These are phyloP conservation scores for Rhinoptilus africanus DNA, from an alignment of 2,113 vertebrate species.

Conservation along the genomic window DNA sequence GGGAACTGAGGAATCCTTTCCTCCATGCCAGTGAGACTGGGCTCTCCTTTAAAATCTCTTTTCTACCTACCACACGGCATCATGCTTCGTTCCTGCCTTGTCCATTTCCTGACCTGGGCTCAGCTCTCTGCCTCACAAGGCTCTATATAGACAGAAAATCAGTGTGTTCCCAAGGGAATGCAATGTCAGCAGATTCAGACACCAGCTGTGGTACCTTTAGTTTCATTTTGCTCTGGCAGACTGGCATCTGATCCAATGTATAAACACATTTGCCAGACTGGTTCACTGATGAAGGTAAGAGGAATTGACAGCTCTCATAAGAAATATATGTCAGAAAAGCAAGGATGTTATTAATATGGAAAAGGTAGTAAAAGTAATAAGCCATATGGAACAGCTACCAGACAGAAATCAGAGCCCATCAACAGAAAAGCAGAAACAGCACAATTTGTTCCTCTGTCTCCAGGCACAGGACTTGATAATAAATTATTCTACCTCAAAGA, in stretches of 20 bases:
- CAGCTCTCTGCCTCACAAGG: not conserved
- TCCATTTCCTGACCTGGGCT: not conserved
- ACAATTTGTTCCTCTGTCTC: not conserved
- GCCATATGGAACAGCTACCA: not conserved
- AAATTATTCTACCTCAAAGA: not conserved
- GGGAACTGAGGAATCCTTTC: not conserved
- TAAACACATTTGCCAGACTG: not conserved
- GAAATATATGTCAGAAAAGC: conserved; percentile 5
- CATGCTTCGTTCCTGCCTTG: not conserved
- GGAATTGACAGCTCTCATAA: conserved; percentile 25
- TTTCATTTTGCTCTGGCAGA: conserved; percentile 4
- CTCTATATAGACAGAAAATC: not conserved
- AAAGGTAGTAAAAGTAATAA: not conserved
- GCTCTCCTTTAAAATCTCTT: not conserved
- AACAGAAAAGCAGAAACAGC: not conserved
- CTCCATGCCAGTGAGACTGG: fast-evolving
- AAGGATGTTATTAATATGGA: conserved; percentile 11
- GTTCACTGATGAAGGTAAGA: not conserved
- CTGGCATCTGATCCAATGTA: not conserved
- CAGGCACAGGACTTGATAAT: not conserved
- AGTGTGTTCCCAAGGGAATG: not conserved
- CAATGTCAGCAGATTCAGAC: not conserved
- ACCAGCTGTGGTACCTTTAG: not conserved
- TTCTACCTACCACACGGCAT: not conserved
- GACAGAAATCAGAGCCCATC: not conserved